Base-by-base conservation (phyloP, 1,140 invertebrate species). In the Drosophila kanapiae region DNA sequence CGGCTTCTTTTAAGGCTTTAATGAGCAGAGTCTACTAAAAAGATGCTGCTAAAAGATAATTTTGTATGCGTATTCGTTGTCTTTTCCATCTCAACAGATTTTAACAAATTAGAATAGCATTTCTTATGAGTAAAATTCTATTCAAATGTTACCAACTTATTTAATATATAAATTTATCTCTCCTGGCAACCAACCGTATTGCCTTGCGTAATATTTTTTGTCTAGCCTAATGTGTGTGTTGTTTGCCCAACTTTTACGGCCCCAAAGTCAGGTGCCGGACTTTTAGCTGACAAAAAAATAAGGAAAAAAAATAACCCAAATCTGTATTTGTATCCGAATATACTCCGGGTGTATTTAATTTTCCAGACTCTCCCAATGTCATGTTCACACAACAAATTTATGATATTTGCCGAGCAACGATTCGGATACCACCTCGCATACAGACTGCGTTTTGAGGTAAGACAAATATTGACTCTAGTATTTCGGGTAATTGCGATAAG, bases 401-500 rank as follows among this genome's bases (percentile, higher is more conserved):
- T 49, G 74, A 64, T 81, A 81, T 83, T 85, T 75, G 51, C 56
- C 29, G 47, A 59, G 57, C 45, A 27, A 65, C 65, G 11, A 35
- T 47, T 47, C 38, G 33, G 37, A 56, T 62, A 53, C 38, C 51
- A 56, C 16, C 56, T 29, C 29, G 43, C 35, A 35, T 27, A 62
- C 18, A 38, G 35, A 13, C 13, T 31, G 43, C 48, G 43, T 27
- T 72, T n/a, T 49, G 13, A 33, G 43, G 29, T 72, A 60, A 72
- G 6, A 13, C 45, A 74, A 74, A 74, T 74, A 74, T 74, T 74
- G 45, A 23, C 13, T 72, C 29, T 48, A 59, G 42, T 59, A 40
- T 74, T 74, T 72, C n/a, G 37, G 70, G 18, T 37, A 56, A 74
- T 74, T 74, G 53, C 54, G 70, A 74, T 74, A 74, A 74, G 70